A percentile compares a stretch with the other conserved stretches of the same genome.
Conservation (phyloP, 2,797 vertebrate genomes). For the Limnodromus scolopaceus region DNA sequence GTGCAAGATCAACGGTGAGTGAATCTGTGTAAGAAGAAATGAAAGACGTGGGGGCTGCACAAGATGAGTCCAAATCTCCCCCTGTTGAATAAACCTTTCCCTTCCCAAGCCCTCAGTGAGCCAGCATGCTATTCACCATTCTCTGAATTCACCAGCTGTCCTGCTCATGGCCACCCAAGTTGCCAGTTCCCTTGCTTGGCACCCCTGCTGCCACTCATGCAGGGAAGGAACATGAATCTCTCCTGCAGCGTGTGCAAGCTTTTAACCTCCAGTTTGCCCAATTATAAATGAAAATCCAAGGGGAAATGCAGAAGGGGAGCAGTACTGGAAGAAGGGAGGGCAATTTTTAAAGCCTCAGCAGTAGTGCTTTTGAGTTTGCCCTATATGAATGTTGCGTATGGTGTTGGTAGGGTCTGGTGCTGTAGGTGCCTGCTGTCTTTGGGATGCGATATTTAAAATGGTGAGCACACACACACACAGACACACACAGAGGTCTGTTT, state of each 20-base stretch:
- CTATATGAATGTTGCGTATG: accelerated
- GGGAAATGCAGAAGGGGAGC: not conserved
- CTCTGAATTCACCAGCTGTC: not conserved
- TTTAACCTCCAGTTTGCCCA: not conserved
- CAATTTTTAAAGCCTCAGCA: not conserved
- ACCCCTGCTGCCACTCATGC: not conserved
- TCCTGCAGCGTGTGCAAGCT: not conserved
- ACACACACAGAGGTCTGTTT: not conserved
- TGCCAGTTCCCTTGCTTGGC: not conserved
- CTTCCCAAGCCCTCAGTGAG: not conserved
- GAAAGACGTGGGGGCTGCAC: not conserved
- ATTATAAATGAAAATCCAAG: not conserved
- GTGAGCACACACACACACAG: not conserved
- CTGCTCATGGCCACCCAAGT: not conserved
- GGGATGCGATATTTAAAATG: not conserved
- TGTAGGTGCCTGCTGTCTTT: not conserved
- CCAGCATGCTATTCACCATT: not conserved
- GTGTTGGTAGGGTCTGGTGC: not conserved
- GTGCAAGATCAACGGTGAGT: not conserved
- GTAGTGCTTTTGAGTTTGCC: not conserved
- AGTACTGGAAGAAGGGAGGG: not conserved
- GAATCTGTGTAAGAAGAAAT: not conserved
- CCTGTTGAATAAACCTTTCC: not conserved
- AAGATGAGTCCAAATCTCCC: not conserved
- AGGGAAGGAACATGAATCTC: not conserved